Percentiles rank a stretch among this genome's conserved stretches.
Conservation (phyloP, 2,797 vertebrate species). For the Crocodylus rhombifer region DNA sequence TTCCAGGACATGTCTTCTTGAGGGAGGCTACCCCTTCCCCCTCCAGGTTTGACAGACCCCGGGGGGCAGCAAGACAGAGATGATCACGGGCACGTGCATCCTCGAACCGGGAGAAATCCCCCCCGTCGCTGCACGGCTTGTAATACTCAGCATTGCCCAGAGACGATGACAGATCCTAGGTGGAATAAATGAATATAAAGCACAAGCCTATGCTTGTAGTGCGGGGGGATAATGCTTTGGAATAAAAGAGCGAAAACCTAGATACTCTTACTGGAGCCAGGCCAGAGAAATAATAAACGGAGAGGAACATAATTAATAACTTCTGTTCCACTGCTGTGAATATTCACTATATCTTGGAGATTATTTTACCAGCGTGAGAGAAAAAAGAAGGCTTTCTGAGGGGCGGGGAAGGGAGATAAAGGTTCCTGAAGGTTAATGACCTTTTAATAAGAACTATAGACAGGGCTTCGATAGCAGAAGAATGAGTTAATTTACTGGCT, state of each 20-base stretch:
- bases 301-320: background rate
- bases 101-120: too few species aligned
- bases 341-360: background rate
- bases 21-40: too few species aligned
- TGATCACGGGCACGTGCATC: too few species aligned
- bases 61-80: too few species aligned
- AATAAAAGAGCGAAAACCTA: too few species aligned
- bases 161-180: too few species aligned
- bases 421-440: conserved; percentile 61
- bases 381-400: background rate
- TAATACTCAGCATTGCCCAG: too few species aligned
- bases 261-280: background rate
- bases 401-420: background rate
- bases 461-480: conserved; percentile 34
- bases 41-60: too few species aligned
- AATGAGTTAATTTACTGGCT: conserved; percentile 50
- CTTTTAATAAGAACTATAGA: conserved; percentile 75
- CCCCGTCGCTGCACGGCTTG: too few species aligned
- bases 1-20: too few species aligned
- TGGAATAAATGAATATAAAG: too few species aligned
- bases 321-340: background rate
- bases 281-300: background rate
- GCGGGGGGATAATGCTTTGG: background rate
- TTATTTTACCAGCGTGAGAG: conserved; percentile 30
- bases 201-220: too few species aligned